These are phyloP conservation scores for Acanthosepion lycidas DNA, from an alignment of 2,888 invertebrate genomes.

Conservation along the genomic window DNA sequence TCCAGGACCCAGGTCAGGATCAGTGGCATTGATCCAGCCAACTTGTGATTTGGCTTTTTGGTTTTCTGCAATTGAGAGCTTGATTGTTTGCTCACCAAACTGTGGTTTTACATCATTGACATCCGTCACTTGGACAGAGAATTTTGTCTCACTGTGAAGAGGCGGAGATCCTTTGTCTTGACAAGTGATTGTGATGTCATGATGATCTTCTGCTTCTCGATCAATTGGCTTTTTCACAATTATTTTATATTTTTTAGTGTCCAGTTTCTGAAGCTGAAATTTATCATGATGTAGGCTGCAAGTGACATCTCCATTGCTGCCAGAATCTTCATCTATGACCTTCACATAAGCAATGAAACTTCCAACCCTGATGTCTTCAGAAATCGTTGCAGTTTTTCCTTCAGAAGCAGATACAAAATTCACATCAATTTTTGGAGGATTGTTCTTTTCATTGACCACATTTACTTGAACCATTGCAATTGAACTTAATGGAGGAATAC, in stretches of 20 bases:
- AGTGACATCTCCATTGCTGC: neutral
- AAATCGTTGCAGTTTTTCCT: neutral
- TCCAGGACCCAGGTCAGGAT: slow-evolving; percentile 8
- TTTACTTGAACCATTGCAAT: slow-evolving; percentile 33
- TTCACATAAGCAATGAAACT: slow-evolving; percentile 23
- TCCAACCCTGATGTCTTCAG: neutral
- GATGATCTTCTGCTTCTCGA: neutral
- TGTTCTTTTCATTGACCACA: neutral
- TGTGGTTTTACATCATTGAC: neutral
- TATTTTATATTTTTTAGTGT: neutral
- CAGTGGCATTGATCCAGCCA: neutral
- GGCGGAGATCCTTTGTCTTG: slow-evolving; percentile 14
- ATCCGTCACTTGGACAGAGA: slow-evolving; percentile 15
- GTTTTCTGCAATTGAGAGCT: neutral
- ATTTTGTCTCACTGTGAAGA: neutral
- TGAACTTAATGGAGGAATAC: neutral
- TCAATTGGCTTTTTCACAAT: slow-evolving; percentile 21
- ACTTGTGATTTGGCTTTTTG: neutral
- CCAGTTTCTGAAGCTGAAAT: slow-evolving; percentile 12
- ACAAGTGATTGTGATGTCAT: neutral
- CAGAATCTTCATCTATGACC: neutral
- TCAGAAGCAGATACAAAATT: slow-evolving; percentile 33
- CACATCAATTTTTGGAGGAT: slow-evolving; percentile 22
- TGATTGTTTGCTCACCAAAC: neutral
- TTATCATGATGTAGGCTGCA: neutral